Percentiles rank a stretch among this genome's conserved stretches.
Conservation (phyloP, 1,140 invertebrate genomes). For the Drosophila melanogaster region DNA sequence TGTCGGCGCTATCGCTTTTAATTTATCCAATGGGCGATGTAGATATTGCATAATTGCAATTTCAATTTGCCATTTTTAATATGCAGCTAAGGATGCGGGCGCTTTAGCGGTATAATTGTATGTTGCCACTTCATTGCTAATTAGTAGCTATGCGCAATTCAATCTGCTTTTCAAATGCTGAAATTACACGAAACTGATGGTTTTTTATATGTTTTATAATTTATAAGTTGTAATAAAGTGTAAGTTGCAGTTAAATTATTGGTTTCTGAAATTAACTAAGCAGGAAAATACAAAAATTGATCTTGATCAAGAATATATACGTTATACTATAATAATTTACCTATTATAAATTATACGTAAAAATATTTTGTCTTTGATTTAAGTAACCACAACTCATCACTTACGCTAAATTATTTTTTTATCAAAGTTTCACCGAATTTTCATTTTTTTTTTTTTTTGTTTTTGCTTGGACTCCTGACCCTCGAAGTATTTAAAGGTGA, state of each 20-base stretch:
- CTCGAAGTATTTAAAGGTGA: conserved; percentile 32
- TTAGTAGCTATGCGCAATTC: conserved; percentile 8
- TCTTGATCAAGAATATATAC: no score
- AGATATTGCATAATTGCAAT: conserved; percentile 50
- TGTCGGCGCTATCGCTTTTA: conserved; percentile 36
- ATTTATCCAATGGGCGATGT: conserved; percentile 40
- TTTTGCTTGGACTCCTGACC: conserved; percentile 9
- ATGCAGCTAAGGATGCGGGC: conserved; percentile 31
- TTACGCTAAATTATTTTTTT: no score
- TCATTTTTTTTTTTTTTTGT: neutral
- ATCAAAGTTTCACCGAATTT: neutral
- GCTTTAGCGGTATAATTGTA: conserved; percentile 20
- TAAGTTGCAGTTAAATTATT: no score
- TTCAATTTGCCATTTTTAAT: conserved; percentile 38
- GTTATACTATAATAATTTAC: no score
- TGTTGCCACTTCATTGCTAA: conserved; percentile 14
- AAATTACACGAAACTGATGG: neutral
- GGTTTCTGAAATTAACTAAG: no score
- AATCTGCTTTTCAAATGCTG: neutral
- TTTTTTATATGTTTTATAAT: no score
- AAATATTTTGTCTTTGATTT: no score
- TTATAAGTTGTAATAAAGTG: no score
- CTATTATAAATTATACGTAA: no score
- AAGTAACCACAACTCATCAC: no score
- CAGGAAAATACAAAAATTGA: no score